Percentiles rank a stretch among this genome's conserved stretches.
Conservation (phyloP, 2,888 invertebrate species). For the Pharmacophagus antenor region DNA sequence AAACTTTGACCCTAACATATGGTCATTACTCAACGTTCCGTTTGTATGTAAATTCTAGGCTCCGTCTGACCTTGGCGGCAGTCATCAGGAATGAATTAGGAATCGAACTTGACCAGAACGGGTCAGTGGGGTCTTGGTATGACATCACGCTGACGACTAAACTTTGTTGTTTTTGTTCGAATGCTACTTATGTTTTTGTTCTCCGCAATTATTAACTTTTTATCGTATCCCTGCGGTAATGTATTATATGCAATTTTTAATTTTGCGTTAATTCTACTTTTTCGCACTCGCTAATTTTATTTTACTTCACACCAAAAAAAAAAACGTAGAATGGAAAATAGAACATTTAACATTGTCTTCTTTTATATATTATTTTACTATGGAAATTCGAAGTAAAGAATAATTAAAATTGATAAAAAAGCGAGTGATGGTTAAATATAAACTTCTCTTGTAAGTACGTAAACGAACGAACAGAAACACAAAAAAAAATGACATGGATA, state of each 20-base stretch:
- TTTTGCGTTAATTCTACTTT: too few species aligned
- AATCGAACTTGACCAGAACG: constrained; percentile 74
- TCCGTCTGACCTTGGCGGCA: constrained; percentile 53
- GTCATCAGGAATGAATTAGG: constrained; percentile 70
- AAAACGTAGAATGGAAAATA: too few species aligned
- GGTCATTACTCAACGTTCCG: constrained; percentile 63
- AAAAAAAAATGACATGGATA: too few species aligned
- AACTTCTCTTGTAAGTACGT: too few species aligned
- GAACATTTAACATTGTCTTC: too few species aligned
- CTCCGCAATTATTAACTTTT: constrained; percentile 4
- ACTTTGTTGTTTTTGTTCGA: constrained; percentile 47
- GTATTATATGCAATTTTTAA: not conserved
- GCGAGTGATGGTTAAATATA: too few species aligned
- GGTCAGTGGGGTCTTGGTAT: constrained; percentile 51
- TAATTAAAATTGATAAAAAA: too few species aligned
- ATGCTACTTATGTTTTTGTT: constrained; percentile 20
- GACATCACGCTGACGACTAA: constrained; percentile 52
- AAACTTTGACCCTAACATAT: constrained; percentile 59
- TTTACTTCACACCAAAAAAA: too few species aligned
- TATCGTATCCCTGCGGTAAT: not conserved
- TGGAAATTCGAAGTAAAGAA: too few species aligned
- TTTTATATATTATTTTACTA: too few species aligned
- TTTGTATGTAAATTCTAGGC: constrained; percentile 71
- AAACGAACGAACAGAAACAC: too few species aligned
- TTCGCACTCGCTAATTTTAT: too few species aligned